phyloP scores from a whole-genome alignment of 2,888 invertebrate species.

The Gastrophysa polygoni region DNA sequence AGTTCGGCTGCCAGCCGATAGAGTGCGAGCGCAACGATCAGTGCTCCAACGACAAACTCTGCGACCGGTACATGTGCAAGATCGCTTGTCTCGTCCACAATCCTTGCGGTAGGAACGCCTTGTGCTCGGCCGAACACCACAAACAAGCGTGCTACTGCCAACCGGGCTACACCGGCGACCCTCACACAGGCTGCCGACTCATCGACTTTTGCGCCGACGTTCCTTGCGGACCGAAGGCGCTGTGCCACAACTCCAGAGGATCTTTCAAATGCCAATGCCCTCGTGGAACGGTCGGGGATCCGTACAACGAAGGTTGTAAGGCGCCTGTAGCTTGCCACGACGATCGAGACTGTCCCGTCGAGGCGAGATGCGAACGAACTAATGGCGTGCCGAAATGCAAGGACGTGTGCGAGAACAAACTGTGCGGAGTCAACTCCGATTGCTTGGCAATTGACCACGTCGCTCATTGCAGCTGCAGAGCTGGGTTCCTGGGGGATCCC shows the following conservation, averaged over 20 bases:
- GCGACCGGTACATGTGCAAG: slow-evolving; percentile 82
- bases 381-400: slow-evolving; percentile 80
- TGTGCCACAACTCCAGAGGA: slow-evolving; percentile 80
- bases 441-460: slow-evolving; percentile 78
- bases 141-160: slow-evolving; percentile 82
- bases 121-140: slow-evolving; percentile 85
- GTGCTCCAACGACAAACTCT: slow-evolving; percentile 82
- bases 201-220: slow-evolving; percentile 80
- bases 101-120: slow-evolving; percentile 82
- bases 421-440: slow-evolving; percentile 84
- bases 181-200: slow-evolving; percentile 70
- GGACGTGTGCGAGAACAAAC: slow-evolving; percentile 78
- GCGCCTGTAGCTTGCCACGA: slow-evolving; percentile 80
- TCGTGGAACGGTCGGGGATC: slow-evolving; percentile 80
- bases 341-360: slow-evolving; percentile 80
- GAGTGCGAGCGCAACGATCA: slow-evolving; percentile 76
- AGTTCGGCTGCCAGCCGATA: slow-evolving; percentile 78
- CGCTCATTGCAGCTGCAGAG: slow-evolving; percentile 78
- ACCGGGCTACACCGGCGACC: slow-evolving; percentile 85
- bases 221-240: slow-evolving; percentile 81
- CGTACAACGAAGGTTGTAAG: slow-evolving; percentile 82
- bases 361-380: slow-evolving; percentile 75
- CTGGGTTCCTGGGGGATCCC: slow-evolving; percentile 80
- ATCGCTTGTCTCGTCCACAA: slow-evolving; percentile 84
- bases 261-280: slow-evolving; percentile 83